Evolutionary conservation across 2,113 vertebrate species (phyloP), one percentile per base, ranked within the genome.

Genomic region (Eulemur macaco): DNA sequence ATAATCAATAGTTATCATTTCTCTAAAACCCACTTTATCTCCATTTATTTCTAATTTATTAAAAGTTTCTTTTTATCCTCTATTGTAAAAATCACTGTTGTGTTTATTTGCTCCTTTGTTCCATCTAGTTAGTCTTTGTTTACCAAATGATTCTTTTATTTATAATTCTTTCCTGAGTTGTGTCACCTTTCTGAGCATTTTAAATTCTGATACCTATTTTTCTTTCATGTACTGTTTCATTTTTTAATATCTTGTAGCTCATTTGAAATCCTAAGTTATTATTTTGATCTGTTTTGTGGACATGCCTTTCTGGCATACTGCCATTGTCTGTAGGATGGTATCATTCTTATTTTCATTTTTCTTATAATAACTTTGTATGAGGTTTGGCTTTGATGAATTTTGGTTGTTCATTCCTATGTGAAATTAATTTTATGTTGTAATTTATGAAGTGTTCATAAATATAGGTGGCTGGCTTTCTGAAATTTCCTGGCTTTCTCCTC

Each of bases 351-450:
- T 76, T 60, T 68, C 10, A 45, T 63, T 68, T 69, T 31, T 68
- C 15, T 66, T 71, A 54, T 63, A 50, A 64, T 69, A 54, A 90
- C 10, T 63, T 74, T 73, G 5, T 89, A 56, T 80, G 71, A 56
- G 5, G 83, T 88, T 71, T 88, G 31, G 31, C 15, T 20, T 94
- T 89, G 25, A 76, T 86, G 86, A 86, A 69, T 37, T 86, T 90
- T 89, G 23, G 34, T 31, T 60, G 39, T 34, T 47, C 39, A 39
- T 58, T 89, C 71, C 58, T 76, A 68, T 78, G 60, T 27, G 47
- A 92, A 78, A 66, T 89, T 89, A 74, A 63, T 76, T 89, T 94
- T 81, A 63, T 81, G 11, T 58, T 86, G 18, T 89, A 54, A 17
- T 94, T 68, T 20, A 12, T 8, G 0, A 63, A 86, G 5, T 63